Base-by-base conservation (phyloP, 2,113 vertebrate species). In the Capricornis sumatraensis region DNA sequence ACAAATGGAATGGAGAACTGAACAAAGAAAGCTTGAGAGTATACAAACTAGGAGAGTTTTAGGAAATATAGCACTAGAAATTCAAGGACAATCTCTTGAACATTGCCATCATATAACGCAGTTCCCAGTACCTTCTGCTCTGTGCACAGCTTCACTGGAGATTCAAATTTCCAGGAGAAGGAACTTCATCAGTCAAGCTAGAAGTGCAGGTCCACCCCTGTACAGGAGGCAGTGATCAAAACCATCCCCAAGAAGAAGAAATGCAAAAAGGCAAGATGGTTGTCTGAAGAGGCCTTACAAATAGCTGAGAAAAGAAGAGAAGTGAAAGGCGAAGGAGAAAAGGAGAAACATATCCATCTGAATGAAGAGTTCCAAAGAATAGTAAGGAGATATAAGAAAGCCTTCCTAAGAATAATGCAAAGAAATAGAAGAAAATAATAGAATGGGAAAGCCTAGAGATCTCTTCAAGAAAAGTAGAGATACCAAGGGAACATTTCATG, bases 121-220 rank as follows among this genome's bases (percentile, higher is more conserved):
- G 40, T 21, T 87, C 30, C 52, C 43, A 27, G 19, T 47, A n/a
- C 52, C 16, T 87, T 79, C 45, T 67, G 30, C 17, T 19, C 7
- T 1, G 0, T 52, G 28, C 0, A 0, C 14, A 33, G 28, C 87
- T 52, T 19, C 28, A 5, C 25, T 45, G 13, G 25, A 53, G 13
- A 87, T 23, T 79, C 86, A 84, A 76, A 71, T 60, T 82, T 33
- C 58, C n/a, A 58, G 53, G 58, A 89, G 11, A 91, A 25, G 15
- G 5, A 53, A 76, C 55, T 67, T 91, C n/a, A 25, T 23, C 3
- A 1, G 53, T 47, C 33, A 11, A 40, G 12, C 2, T 50, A 57
- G 87, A 40, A 40, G 25, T 62, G 45, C 7, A 89, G 76, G 43
- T 25, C 43, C 45, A 71, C 23, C 6, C 50, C 8, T 78, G 47